Base-by-base conservation (phyloP, 37 sponge, comb jelly and placozoan species). In the Agelas oroides region DNA sequence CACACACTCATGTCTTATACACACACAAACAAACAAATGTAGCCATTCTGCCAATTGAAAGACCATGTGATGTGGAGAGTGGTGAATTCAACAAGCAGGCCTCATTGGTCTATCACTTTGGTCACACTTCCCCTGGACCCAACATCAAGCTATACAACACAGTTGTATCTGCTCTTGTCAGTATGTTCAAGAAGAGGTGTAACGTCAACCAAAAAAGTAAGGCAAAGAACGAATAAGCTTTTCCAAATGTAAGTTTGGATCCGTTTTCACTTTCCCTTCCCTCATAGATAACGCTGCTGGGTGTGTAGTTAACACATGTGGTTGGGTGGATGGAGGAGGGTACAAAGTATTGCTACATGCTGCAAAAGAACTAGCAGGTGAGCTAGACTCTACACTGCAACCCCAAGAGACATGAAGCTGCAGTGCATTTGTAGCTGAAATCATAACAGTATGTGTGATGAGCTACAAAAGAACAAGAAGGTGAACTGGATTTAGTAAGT, bases 231-330 rank as follows among this genome's bases (percentile, higher is more conserved):
- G 37, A 19, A 35, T 5, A 30, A 36, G n/a, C n/a, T 20, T 36
- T 19, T 46, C 46, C 6, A 27, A 28, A 62, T 27, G 28, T 62
- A 11, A 3, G 5, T 2, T 6, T 62, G 28, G 64, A 62, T n/a
- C n/a, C 17, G 11, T 30, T 35, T 61, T 17, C 15, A 46, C 21
- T 58, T 23, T 37, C 59, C 41, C 54, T 27, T 53, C 38, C 28
- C 71, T 67, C 57, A 25, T 41, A 89, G 91, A 62, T 28, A 91
- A 85, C 57, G 56, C 75, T 68, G 76, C 89, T 67, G 98, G 98
- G 2, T 98, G 94, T 82, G 71, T 98, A 54, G 86, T 98, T 59
- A 96, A 98, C 83, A 92, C 94, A 0, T 98, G 98, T 92, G 98
- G 98, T 0, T 98, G 96, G 94, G 91, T 98, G 36, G 95, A 94